Percentiles rank a stretch among this genome's conserved stretches.
Conservation (phyloP, 2,113 vertebrate species). For the Ifrita kowaldi region DNA sequence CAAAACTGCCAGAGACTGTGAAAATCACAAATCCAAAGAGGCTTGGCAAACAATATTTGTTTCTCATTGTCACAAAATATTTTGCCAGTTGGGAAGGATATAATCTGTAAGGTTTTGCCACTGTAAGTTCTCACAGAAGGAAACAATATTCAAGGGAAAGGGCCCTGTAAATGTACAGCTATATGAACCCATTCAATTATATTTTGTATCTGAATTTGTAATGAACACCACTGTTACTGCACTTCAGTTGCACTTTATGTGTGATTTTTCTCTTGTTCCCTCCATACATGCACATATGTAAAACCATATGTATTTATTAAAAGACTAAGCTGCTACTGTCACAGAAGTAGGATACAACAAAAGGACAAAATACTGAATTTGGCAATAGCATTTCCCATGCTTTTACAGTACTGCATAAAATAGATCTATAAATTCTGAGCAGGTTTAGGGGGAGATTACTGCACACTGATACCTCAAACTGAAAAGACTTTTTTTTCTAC, state of each 20-base stretch:
- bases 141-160: neutral
- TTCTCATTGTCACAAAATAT: neutral
- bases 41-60: neutral
- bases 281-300: neutral
- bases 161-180: rapidly evolving
- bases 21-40: neutral
- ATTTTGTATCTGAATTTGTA: neutral
- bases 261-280: neutral
- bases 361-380: neutral
- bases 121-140: neutral
- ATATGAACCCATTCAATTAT: neutral
- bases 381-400: neutral
- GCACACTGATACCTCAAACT: neutral
- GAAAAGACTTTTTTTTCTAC: neutral
- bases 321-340: neutral
- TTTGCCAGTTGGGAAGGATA: neutral
- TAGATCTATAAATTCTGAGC: neutral
- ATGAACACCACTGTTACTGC: neutral
- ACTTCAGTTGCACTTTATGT: neutral
- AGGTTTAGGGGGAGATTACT: neutral
- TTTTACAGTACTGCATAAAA: neutral
- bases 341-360: neutral
- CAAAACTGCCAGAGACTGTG: neutral
- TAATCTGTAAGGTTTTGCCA: neutral
- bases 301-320: neutral